Evolutionary conservation across 1,140 invertebrate species (phyloP).

Genomic region (Eulimnadia texana): DNA sequence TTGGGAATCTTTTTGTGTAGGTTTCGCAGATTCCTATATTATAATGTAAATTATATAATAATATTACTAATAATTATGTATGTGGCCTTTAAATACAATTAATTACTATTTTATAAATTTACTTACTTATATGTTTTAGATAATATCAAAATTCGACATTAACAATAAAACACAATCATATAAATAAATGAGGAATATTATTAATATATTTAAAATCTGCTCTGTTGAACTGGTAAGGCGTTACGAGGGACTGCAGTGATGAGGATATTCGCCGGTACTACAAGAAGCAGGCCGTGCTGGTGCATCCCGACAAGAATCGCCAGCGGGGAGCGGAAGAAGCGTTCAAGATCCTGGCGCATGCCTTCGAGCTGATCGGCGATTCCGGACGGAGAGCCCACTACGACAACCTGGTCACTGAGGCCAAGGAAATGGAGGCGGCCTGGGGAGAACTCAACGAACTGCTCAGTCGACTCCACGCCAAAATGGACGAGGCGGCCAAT

Average conservation of each 20-base stretch:
- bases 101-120: background rate
- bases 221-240: slow-evolving; percentile 57
- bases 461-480: slow-evolving; percentile 71
- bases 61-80: too few species aligned
- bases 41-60: too few species aligned
- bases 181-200: too few species aligned
- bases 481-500: slow-evolving; percentile 83
- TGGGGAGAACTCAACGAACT: slow-evolving; percentile 67
- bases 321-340: slow-evolving; percentile 88
- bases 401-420: slow-evolving; percentile 21
- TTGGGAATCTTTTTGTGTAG: too few species aligned
- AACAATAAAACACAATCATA: background rate
- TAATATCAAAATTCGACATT: background rate
- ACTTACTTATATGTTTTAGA: background rate
- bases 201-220: too few species aligned
- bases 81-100: background rate
- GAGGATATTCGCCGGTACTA: slow-evolving; percentile 91
- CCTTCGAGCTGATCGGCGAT: slow-evolving; percentile 86
- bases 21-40: too few species aligned
- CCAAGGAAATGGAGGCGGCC: slow-evolving; percentile 51
- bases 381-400: slow-evolving; percentile 35
- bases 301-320: slow-evolving; percentile 90
- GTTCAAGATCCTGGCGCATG: slow-evolving; percentile 86
- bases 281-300: slow-evolving; percentile 76
- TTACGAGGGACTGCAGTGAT: slow-evolving; percentile 68